phyloP scores from a whole-genome alignment of 2,888 invertebrate genomes.

The Sthenelais limicola region DNA sequence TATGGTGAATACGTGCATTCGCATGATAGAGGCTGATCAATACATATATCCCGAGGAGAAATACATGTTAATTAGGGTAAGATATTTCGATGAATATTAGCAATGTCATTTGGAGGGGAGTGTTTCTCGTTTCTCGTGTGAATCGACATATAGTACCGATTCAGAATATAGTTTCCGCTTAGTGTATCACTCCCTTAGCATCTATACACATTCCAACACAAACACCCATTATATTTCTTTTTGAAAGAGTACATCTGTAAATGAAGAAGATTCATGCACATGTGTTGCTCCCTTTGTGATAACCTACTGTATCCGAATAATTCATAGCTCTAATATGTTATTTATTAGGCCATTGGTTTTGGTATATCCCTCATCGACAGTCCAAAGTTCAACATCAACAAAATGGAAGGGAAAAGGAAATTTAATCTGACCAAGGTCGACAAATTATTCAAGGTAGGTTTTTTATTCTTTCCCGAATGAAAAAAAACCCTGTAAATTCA shows the following conservation, averaged over 20 bases:
- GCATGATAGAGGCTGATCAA: slow-evolving; percentile 96
- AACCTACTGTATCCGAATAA: too few relatives aligned
- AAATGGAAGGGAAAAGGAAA: slow-evolving; percentile 95
- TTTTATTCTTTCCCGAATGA: slow-evolving; percentile 1
- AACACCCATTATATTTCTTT: too few relatives aligned
- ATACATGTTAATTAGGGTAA: slow-evolving; percentile 95
- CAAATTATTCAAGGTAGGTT: slow-evolving; percentile 88
- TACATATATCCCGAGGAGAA: slow-evolving; percentile 95
- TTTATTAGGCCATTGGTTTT: slow-evolving; percentile 79
- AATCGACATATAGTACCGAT: too few relatives aligned
- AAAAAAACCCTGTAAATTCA: neutral
- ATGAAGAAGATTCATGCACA: too few relatives aligned
- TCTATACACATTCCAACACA: too few relatives aligned
- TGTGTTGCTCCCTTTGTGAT: too few relatives aligned
- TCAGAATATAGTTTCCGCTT: too few relatives aligned
- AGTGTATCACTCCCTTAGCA: neutral
- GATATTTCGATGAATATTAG: neutral
- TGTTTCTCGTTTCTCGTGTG: too few relatives aligned
- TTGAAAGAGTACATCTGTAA: too few relatives aligned
- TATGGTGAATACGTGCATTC: slow-evolving; percentile 95
- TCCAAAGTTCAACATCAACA: slow-evolving; percentile 79
- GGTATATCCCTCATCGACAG: slow-evolving; percentile 92
- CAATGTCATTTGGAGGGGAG: neutral
- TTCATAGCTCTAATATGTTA: too few relatives aligned
- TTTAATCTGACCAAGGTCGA: slow-evolving; percentile 93